Evolutionary conservation across 2,113 vertebrate species (phyloP).

Genomic region (Opisthocomus hoazin): DNA sequence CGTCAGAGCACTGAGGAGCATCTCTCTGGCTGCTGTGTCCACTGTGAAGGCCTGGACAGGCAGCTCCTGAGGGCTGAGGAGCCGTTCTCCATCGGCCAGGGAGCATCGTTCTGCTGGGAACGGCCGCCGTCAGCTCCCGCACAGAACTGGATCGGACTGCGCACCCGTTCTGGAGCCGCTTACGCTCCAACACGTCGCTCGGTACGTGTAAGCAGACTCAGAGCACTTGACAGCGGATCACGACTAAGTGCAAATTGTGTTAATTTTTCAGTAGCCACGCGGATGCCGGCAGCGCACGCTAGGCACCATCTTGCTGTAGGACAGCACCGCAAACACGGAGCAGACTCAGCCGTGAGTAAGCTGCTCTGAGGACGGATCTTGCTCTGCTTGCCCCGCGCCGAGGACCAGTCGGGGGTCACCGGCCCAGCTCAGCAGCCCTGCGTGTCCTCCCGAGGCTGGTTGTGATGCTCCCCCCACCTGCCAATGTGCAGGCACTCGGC

Average conservation of each 20-base stretch:
- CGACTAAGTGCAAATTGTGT: neutral
- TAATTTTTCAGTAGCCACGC: neutral
- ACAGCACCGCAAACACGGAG: no score
- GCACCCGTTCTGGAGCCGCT: neutral
- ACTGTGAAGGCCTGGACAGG: neutral
- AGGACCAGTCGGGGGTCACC: accelerated
- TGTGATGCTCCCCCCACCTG: neutral
- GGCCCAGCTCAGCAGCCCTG: accelerated
- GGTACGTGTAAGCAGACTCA: neutral
- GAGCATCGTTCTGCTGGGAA: neutral
- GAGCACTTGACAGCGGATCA: neutral
- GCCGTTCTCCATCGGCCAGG: neutral
- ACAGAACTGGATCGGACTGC: accelerated
- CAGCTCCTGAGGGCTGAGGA: neutral
- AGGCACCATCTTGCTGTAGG: accelerated
- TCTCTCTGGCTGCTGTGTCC: neutral
- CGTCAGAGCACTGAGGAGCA: neutral
- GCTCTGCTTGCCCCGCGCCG: accelerated
- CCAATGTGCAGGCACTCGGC: no score
- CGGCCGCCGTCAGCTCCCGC: accelerated
- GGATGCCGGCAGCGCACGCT: no score
- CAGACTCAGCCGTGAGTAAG: neutral
- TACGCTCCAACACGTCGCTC: accelerated
- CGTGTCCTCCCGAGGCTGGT: neutral
- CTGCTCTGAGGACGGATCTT: neutral